These are phyloP conservation scores for Conopomorpha cramerella DNA, from an alignment of 1,140 invertebrate genomes.

Conservation along the genomic window DNA sequence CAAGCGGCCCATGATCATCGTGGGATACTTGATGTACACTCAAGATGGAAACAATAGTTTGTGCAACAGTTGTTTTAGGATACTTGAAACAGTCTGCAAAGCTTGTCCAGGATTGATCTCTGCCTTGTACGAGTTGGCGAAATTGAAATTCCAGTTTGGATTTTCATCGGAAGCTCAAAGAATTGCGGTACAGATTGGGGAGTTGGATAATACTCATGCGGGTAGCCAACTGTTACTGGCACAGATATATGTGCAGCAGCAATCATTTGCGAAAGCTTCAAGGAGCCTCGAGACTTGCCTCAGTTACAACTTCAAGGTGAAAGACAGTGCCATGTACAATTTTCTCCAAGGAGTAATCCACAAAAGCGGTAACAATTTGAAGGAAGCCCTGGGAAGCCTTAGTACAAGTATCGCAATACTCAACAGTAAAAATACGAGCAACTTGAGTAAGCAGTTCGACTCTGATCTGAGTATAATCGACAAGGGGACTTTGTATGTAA, in stretches of 20 bases:
- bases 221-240: constrained; percentile 87
- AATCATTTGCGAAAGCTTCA: constrained; percentile 76
- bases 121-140: constrained; percentile 77
- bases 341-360: constrained; percentile 82
- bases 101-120: constrained; percentile 81
- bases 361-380: constrained; percentile 74
- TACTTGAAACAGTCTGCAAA: constrained; percentile 76
- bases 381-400: constrained; percentile 78
- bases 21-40: constrained; percentile 41
- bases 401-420: constrained; percentile 39
- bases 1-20: constrained; percentile 59
- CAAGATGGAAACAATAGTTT: constrained; percentile 42
- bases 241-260: constrained; percentile 78
- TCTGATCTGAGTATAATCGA: constrained; percentile 72
- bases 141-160: constrained; percentile 79
- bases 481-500: constrained; percentile 84
- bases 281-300: constrained; percentile 87
- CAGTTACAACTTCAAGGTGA: constrained; percentile 89
- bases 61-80: constrained; percentile 60
- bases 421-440: constrained; percentile 22
- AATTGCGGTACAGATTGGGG: constrained; percentile 74
- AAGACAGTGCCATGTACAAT: constrained; percentile 90
- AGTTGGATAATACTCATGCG: constrained; percentile 77
- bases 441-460: constrained; percentile 24
- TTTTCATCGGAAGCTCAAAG: constrained; percentile 69